Conservation (phyloP, 2,888 invertebrate species). For the Acrobasis repandana region DNA sequence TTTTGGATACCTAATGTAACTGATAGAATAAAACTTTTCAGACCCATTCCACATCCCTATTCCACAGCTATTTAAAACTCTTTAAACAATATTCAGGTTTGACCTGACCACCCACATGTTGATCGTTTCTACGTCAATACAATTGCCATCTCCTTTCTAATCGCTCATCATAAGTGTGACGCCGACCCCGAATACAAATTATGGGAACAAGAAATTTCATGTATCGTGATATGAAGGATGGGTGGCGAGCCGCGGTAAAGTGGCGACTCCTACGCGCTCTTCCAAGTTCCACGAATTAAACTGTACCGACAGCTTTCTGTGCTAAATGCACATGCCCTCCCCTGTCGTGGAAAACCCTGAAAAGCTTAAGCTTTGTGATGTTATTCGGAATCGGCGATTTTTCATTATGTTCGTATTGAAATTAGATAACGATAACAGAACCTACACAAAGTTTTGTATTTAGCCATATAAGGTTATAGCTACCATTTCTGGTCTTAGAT, state of each 20-base stretch:
- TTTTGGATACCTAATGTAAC: no score
- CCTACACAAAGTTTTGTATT: no score
- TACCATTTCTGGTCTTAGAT: no score
- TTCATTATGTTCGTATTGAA: no score
- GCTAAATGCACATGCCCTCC: constrained; percentile 58
- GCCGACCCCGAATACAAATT: constrained; percentile 78
- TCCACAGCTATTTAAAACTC: constrained; percentile 23
- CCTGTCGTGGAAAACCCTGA: constrained; percentile 25
- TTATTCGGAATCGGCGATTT: not conserved
- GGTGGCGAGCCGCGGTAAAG: constrained; percentile 64
- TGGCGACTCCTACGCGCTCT: constrained; percentile 72
- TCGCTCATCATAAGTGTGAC: constrained; percentile 73
- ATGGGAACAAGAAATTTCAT: constrained; percentile 77
- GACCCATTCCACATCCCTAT: not conserved
- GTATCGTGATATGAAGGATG: constrained; percentile 66
- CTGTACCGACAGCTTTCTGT: constrained; percentile 68
- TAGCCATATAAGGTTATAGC: no score
- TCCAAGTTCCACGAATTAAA: constrained; percentile 77
- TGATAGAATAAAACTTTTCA: no score
- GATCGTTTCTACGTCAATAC: constrained; percentile 61
- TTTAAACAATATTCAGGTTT: constrained; percentile 38
- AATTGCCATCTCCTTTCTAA: constrained; percentile 79
- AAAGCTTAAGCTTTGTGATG: not conserved
- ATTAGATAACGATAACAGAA: no score
- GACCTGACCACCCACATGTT: constrained; percentile 63